These are phyloP conservation scores for Grapholita molesta DNA, from an alignment of 1,140 invertebrate genomes.

Conservation along the genomic window DNA sequence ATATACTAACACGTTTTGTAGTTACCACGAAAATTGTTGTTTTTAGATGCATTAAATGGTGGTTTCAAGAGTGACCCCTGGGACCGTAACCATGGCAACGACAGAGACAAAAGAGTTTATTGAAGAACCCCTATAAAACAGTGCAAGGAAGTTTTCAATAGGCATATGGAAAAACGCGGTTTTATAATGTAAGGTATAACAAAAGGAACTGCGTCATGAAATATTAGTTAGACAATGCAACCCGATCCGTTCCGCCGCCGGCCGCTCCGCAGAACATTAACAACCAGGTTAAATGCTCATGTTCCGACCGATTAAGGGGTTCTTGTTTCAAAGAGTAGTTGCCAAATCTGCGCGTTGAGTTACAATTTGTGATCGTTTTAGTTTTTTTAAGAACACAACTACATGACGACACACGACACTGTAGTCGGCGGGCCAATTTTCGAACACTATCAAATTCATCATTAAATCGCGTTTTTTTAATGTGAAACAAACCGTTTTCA, in stretches of 20 bases:
- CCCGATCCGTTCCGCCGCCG: not conserved
- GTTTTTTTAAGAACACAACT: not conserved
- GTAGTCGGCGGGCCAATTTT: not conserved
- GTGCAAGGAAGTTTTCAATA: not conserved
- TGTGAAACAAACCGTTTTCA: no score
- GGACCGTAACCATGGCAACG: no score
- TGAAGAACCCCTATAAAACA: no score
- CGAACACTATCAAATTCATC: not conserved
- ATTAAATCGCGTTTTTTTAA: not conserved
- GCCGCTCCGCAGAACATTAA: not conserved
- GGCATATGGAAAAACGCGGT: not conserved
- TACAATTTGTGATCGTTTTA: not conserved
- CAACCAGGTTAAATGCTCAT: not conserved
- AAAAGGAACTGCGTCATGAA: not conserved
- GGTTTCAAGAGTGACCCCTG: no score
- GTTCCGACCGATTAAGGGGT: conserved; percentile 5
- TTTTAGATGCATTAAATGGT: no score
- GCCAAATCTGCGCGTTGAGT: conserved; percentile 6
- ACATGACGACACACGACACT: not conserved
- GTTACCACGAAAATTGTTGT: no score
- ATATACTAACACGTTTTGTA: no score
- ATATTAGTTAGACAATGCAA: not conserved
- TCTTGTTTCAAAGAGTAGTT: conserved; percentile 6
- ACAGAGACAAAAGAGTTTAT: no score
- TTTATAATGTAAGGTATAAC: not conserved